These are phyloP conservation scores for Cephonodes hylas DNA, from an alignment of 2,888 invertebrate genomes.

Conservation along the genomic window DNA sequence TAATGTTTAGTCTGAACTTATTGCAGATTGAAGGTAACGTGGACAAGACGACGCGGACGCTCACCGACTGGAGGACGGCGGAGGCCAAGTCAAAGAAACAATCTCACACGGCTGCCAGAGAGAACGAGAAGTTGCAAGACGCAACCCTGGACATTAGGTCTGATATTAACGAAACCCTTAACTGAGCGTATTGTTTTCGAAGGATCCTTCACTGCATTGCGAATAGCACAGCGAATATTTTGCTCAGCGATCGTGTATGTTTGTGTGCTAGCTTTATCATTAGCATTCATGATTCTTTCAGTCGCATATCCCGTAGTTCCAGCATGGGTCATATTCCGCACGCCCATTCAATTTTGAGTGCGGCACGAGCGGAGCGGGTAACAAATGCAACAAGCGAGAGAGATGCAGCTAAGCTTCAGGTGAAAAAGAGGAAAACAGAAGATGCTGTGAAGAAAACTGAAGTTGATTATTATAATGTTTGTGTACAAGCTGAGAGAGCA, in stretches of 20 bases:
- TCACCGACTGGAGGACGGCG: conserved; percentile 92
- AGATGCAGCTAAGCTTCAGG: conserved; percentile 89
- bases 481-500: conserved; percentile 93
- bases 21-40: conserved; percentile 87
- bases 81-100: conserved; percentile 95
- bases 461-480: conserved; percentile 95
- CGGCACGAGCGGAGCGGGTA: conserved; percentile 65
- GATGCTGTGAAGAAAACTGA: conserved; percentile 95
- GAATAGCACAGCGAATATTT: conserved; percentile 41
- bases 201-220: conserved; percentile 63
- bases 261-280: conserved; percentile 16
- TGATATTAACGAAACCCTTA: conserved; percentile 41
- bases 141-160: conserved; percentile 77
- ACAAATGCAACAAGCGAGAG: conserved; percentile 72
- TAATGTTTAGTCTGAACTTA: conserved; percentile 17
- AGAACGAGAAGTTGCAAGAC: conserved; percentile 95
- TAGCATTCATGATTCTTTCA: conserved; percentile 41
- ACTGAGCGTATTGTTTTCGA: conserved; percentile 35
- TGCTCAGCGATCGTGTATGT: neutral
- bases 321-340: conserved; percentile 82
- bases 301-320: conserved; percentile 76
- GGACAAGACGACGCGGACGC: conserved; percentile 90
- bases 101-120: conserved; percentile 92
- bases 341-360: conserved; percentile 69
- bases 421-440: conserved; percentile 93